Conservation (phyloP, 2,888 invertebrate species). For the Trimorus sp. region DNA sequence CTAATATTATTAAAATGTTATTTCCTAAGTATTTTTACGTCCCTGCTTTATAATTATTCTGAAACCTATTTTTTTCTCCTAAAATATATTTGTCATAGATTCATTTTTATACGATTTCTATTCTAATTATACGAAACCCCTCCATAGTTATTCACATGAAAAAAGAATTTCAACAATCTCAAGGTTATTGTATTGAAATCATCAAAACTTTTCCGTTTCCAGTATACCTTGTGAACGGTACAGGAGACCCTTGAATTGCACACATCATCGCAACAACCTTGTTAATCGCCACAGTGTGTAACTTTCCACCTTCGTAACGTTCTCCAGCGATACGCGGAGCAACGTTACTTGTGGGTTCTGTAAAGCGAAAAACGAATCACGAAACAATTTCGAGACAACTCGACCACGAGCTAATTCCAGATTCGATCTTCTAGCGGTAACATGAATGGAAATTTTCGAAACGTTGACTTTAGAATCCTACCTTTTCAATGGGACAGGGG, state of each 20-base stretch:
- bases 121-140: too few relatives aligned
- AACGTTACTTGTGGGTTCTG: constrained; percentile 86
- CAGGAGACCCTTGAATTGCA: constrained; percentile 86
- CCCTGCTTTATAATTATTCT: too few relatives aligned
- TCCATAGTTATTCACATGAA: too few relatives aligned
- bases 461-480: constrained; percentile 70
- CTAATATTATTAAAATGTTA: too few relatives aligned
- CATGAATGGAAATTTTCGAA: neutral
- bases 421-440: constrained; percentile 14
- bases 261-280: constrained; percentile 85
- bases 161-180: too few relatives aligned
- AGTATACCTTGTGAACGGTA: constrained; percentile 86
- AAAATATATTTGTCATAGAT: too few relatives aligned
- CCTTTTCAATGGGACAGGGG: constrained; percentile 83
- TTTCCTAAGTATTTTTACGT: too few relatives aligned
- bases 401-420: constrained; percentile 15
- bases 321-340: constrained; percentile 85
- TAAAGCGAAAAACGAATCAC: constrained; percentile 63
- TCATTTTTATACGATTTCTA: too few relatives aligned
- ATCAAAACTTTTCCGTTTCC: neutral
- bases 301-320: constrained; percentile 86
- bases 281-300: constrained; percentile 82
- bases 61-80: too few relatives aligned
- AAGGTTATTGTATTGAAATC: too few relatives aligned
- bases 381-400: neutral